Percentiles rank a stretch among this genome's conserved stretches.
phyloP scores from a whole-genome alignment of 2,113 vertebrate genomes.

The Brevimyrus niger region DNA sequence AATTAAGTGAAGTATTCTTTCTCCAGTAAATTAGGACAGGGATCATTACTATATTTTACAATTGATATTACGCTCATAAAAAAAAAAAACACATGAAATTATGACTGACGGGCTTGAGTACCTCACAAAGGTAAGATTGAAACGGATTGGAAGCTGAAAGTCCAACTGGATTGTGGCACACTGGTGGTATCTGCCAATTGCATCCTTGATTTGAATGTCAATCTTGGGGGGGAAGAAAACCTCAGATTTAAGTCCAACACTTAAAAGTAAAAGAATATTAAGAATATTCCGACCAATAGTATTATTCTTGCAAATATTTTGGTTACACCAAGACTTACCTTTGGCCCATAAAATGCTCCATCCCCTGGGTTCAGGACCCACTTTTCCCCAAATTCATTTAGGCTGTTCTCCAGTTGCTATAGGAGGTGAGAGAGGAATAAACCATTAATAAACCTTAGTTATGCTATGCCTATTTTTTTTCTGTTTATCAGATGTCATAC shows the following conservation, averaged over 20 bases:
- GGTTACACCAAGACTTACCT: conserved; percentile 59
- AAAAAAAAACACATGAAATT: neutral
- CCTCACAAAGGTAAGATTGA: conserved; percentile 90
- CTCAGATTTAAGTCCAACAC: neutral
- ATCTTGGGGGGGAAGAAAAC: conserved; percentile 57
- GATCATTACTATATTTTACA: conserved; percentile 17
- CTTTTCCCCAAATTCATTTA: conserved; percentile 89
- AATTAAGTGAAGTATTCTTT: neutral
- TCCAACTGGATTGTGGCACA: conserved; percentile 96
- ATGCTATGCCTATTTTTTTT: neutral
- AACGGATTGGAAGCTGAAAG: conserved; percentile 92
- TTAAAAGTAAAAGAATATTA: neutral
- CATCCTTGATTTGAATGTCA: conserved; percentile 97
- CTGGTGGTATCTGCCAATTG: conserved; percentile 93
- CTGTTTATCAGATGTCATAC: neutral
- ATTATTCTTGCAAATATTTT: neutral
- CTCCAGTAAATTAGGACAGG: neutral
- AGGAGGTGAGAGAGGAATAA: conserved; percentile 29
- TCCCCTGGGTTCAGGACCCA: conserved; percentile 95
- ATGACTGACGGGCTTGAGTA: conserved; percentile 36
- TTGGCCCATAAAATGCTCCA: conserved; percentile 95
- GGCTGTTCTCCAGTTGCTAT: conserved; percentile 96
- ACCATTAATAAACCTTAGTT: neutral
- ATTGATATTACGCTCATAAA: neutral
- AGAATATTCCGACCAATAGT: neutral